phyloP scores from a whole-genome alignment of 2,797 vertebrate species.

The Coregonus sp. region DNA sequence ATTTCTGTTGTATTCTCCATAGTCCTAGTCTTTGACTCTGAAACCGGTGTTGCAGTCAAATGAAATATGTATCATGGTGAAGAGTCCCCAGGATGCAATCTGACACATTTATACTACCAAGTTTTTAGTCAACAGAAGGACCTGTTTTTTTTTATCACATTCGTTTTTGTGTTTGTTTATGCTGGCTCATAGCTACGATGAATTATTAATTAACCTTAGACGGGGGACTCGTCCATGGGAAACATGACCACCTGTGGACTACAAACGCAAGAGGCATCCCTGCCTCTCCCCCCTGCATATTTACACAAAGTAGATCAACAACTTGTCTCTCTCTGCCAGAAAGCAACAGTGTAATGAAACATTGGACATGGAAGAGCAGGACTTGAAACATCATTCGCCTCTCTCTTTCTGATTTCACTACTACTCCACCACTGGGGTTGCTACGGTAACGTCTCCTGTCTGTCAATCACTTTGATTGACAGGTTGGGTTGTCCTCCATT shows the following conservation, averaged over 20 bases:
- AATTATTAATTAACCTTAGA: constrained; percentile 68
- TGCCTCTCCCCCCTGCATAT: constrained; percentile 27
- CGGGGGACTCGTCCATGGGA: constrained; percentile 50
- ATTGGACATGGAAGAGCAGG: constrained; percentile 21
- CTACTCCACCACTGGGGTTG: not conserved
- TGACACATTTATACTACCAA: constrained; percentile 61
- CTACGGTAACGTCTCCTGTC: constrained; percentile 25
- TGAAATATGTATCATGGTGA: constrained; percentile 67
- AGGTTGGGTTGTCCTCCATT: constrained; percentile 40
- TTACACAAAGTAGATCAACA: constrained; percentile 53
- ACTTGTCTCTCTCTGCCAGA: constrained; percentile 42
- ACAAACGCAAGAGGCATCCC: constrained; percentile 32
- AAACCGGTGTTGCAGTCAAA: constrained; percentile 53
- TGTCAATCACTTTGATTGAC: constrained; percentile 67
- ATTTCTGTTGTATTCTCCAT: constrained; percentile 55
- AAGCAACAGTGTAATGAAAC: constrained; percentile 23
- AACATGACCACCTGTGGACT: constrained; percentile 58
- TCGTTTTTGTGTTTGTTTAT: constrained; percentile 63
- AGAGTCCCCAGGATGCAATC: constrained; percentile 63
- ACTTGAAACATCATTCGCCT: too few relatives aligned
- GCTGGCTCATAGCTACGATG: constrained; percentile 51
- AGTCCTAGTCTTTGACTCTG: constrained; percentile 57
- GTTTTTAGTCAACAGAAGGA: constrained; percentile 42
- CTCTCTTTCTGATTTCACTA: not conserved
- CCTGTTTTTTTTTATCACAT: constrained; percentile 33